Base-by-base conservation (phyloP, 2,113 vertebrate species). In the Willisornis vidua region DNA sequence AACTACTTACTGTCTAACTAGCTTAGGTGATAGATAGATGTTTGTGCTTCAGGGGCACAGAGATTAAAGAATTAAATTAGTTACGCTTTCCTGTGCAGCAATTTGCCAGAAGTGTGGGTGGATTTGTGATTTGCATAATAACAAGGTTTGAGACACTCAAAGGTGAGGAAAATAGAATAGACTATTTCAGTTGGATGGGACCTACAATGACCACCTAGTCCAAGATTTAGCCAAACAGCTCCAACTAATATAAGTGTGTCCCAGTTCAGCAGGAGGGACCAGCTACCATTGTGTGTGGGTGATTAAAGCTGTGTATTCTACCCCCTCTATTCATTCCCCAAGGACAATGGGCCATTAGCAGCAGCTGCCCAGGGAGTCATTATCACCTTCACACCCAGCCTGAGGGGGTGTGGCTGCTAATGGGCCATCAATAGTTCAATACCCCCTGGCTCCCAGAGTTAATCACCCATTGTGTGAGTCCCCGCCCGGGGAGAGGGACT, bases 61-160 rank as follows among this genome's bases (percentile, higher is more conserved):
- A 24, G 57, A 81, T 86, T 79, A 77, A 93, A 77, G 33, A 82
- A 87, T 86, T 86, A 90, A 86, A 86, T 80, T 63, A 80, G 68
- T 59, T 89, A 77, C 10, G 43, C 75, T 92, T 91, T 86, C 20
- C 86, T 85, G 43, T 39, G 62, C 37, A 87, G 65, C 48, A 59
- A 37, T 80, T 77, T 90, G 20, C n/a, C 57, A 71, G 76, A 39
- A 73, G 19, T 24, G 77, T 54, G n/a, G 72, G 88, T 77, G 51
- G 25, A 84, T 92, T 66, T 74, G 77, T 4, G 13, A 74, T 66
- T 81, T 96, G 52, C 65, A 93, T 92, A 88, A 52, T 70, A 87
- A 80, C 61, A 90, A 90, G 24, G 10, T 41, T 0, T 86, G 67
- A 90, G 46, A 67, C 55, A 57, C 14, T 84, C 39, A 86, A 66